Evolutionary conservation across 2,113 vertebrate genomes (phyloP), one percentile per base, ranked within the genome.

Genomic region (Arizona elegans): DNA sequence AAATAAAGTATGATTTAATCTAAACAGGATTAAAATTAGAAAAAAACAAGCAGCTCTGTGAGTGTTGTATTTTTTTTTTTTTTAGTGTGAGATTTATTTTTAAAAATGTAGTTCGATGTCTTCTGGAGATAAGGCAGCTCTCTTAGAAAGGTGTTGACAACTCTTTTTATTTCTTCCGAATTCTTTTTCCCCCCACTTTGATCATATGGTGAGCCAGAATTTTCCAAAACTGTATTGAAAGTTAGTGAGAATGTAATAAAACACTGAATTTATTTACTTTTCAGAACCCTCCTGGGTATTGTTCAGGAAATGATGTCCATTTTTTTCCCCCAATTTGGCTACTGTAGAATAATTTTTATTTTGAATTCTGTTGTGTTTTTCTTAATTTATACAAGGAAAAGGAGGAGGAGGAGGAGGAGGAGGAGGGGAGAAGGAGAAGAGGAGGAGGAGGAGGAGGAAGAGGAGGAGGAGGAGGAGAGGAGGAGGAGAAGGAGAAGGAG

Each of bases 401-500:
- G 55, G 19, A 21, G 19, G 19, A 56, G 17, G 17, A 21, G 19
- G 17, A 7, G 55, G 11, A 55, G 1, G 50, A 55, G 54, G 54
- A 55, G 0, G 8, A 56, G 15, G 55, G 5, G 7, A 17, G 8
- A 0, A 3, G 1, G 12, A 13, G 55, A 2, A 12, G 55, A 56
- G 3, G 8, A 56, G 15, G 15, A 5, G 7, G 0, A 13, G n/a
- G 38, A 43, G 15, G 12, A 13, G 12, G 2, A 12, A 3, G 3
- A 3, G 53, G 0, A 55, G 17, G 55, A 56, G 3, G 8, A 56
- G 15, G 15, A 5, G 7, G 0, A 13, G 38, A 43, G 15, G 12
- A 13, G 12, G 2, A 12, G 12, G 3, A 3, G 53, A 0, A 19
- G 15, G 0, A 55, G 15, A 0, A 55, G 15, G 3, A 5, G 13